Evolutionary conservation across 1,140 invertebrate genomes (phyloP), one percentile per base, ranked within the genome.

Genomic region (Drosophila neocordata): DNA sequence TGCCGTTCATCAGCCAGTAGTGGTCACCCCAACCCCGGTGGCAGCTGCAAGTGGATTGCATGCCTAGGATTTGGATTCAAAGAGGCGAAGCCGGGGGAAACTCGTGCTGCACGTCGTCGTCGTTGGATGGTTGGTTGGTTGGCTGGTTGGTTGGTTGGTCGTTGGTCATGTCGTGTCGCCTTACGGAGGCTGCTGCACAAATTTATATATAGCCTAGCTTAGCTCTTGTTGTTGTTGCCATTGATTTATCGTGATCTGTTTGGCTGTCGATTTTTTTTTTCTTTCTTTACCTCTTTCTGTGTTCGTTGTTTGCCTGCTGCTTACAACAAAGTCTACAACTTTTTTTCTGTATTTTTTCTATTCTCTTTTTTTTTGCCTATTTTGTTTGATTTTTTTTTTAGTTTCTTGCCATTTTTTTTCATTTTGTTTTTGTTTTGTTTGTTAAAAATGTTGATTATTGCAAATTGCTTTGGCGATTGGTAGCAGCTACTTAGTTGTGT

Each of bases 401-500:
- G 63, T 69, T 59, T 15, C 18, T 69, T 58, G 38, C 56, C 67
- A 56, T 56, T 48, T 73, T 66, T 64, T 63, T 65, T 69, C 66
- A 56, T 61, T 41, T 65, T 66, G 56, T 48, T 55, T 15, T 68
- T 58, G 68, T 60, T 11, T 60, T 41, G 76, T 84, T 83, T 84
- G 72, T 72, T 75, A 87, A 85, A 81, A 87, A 87, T 88, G 83
- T 87, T 87, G 83, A 87, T 87, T 88, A 87, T 88, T 87, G 83
- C 83, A 87, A 87, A 87, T 87, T 87, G 83, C 84, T 87, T 83
- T 88, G 83, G 83, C 83, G 72, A 88, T 87, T 87, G 83, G 83
- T 79, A 88, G 83, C 83, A 87, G 83, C 83, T 88, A 88, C 82
- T 87, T 88, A 88, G 83, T 78, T 87, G 79, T 82, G 78, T 87